Conservation (phyloP, 2,888 invertebrate species). For the Mesoligia furuncula region DNA sequence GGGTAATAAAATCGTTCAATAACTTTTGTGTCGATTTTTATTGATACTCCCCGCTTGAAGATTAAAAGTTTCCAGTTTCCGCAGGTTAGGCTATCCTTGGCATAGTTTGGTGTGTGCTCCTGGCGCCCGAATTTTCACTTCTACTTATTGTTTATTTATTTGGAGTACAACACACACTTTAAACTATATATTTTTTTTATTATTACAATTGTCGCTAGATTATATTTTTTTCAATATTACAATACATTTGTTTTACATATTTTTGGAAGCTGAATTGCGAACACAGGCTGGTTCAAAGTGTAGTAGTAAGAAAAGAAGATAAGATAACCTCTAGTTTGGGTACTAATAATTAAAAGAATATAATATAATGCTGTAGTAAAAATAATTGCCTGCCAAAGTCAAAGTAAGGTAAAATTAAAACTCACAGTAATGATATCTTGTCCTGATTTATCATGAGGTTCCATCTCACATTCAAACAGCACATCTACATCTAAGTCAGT, state of each 20-base stretch:
- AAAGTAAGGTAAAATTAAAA: conserved; percentile 8
- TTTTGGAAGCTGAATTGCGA: background rate
- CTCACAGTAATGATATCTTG: conserved; percentile 81
- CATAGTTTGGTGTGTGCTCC: too few relatives aligned
- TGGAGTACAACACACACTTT: too few relatives aligned
- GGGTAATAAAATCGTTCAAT: too few relatives aligned
- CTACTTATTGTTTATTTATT: too few relatives aligned
- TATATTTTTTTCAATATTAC: too few relatives aligned
- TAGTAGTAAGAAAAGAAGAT: background rate
- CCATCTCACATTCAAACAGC: conserved; percentile 88
- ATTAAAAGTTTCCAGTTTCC: too few relatives aligned
- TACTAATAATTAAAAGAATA: background rate
- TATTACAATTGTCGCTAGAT: too few relatives aligned
- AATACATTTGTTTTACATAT: background rate
- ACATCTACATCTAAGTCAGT: conserved; percentile 84
- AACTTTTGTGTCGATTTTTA: too few relatives aligned
- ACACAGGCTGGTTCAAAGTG: background rate
- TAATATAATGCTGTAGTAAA: background rate
- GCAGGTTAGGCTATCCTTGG: too few relatives aligned
- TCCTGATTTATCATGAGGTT: conserved; percentile 79
- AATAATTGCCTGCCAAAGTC: background rate
- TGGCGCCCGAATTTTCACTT: too few relatives aligned
- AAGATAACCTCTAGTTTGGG: background rate
- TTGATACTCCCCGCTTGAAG: too few relatives aligned
- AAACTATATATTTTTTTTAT: too few relatives aligned